Percentiles rank a stretch among this genome's conserved stretches.
Conservation (phyloP, 1,140 invertebrate genomes). For the Ceratina japonica region DNA sequence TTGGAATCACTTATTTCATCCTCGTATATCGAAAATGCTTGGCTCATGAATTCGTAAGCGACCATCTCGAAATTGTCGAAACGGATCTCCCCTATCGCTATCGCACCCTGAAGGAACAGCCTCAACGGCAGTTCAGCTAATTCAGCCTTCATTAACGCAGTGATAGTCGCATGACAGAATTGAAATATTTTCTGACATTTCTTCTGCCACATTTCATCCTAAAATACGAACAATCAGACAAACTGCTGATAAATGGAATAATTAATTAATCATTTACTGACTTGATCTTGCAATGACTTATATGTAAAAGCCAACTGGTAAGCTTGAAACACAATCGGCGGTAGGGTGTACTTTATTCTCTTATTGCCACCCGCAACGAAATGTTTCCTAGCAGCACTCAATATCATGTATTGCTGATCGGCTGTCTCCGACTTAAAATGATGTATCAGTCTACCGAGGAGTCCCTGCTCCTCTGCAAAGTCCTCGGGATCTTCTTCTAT, state of each 20-base stretch:
- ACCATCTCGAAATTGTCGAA: slow-evolving; percentile 98
- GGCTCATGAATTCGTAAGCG: slow-evolving; percentile 99
- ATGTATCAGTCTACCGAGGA: slow-evolving; percentile 94
- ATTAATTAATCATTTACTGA: slow-evolving; percentile 70
- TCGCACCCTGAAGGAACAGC: slow-evolving; percentile 96
- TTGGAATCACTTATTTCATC: slow-evolving; percentile 99
- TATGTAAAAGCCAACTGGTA: slow-evolving; percentile 94
- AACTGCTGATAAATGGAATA: neutral
- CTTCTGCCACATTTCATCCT: slow-evolving; percentile 99
- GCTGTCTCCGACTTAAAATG: slow-evolving; percentile 91
- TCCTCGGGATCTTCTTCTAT: slow-evolving; percentile 92
- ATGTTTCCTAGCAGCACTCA: slow-evolving; percentile 93
- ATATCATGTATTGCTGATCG: slow-evolving; percentile 96
- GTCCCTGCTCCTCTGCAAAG: slow-evolving; percentile 97
- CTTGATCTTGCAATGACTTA: slow-evolving; percentile 87
- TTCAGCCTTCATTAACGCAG: slow-evolving; percentile 95
- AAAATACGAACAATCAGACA: neutral
- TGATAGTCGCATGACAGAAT: slow-evolving; percentile 97
- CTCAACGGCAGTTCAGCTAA: slow-evolving; percentile 95
- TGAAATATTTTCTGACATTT: slow-evolving; percentile 99
- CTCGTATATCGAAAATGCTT: slow-evolving; percentile 98
- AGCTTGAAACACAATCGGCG: slow-evolving; percentile 97
- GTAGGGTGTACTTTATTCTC: slow-evolving; percentile 94
- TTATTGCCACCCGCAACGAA: slow-evolving; percentile 92
- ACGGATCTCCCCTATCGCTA: slow-evolving; percentile 94